Evolutionary conservation across 2,797 vertebrate genomes (phyloP).

Genomic region (Girardinus metallicus): DNA sequence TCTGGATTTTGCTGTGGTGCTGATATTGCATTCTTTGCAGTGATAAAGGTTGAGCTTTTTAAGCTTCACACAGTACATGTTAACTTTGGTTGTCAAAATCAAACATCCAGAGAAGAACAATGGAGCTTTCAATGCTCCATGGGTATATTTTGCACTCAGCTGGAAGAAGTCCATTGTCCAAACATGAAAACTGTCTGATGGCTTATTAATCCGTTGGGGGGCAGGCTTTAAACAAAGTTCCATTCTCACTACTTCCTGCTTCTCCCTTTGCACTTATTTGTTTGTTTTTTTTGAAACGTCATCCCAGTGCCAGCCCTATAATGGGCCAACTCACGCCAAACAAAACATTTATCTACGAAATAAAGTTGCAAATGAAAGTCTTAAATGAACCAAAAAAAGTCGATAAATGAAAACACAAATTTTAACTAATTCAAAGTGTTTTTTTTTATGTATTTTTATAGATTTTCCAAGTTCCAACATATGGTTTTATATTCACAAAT

Average conservation of each 20-base stretch:
- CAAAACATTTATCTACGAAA: neutral
- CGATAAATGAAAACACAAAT: neutral
- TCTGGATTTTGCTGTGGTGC: slow-evolving; percentile 26
- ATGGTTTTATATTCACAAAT: neutral
- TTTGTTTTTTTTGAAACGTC: neutral
- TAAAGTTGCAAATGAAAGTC: neutral
- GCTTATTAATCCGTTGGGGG: neutral
- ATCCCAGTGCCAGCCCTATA: neutral
- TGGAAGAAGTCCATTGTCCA: neutral
- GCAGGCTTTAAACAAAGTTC: neutral
- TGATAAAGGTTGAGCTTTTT: neutral
- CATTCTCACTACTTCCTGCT: neutral
- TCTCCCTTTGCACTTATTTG: neutral
- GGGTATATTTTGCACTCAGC: neutral
- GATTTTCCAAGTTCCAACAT: neutral
- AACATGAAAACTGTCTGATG: neutral
- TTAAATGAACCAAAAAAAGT: neutral
- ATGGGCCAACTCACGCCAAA: neutral
- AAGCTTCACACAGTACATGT: neutral
- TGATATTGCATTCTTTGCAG: neutral
- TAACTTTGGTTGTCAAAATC: neutral
- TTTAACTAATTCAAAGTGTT: neutral
- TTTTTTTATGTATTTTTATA: neutral
- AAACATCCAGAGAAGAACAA: neutral
- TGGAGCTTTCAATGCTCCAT: neutral